phyloP scores from a whole-genome alignment of 2,797 vertebrate genomes.

The Morus bassanus region DNA sequence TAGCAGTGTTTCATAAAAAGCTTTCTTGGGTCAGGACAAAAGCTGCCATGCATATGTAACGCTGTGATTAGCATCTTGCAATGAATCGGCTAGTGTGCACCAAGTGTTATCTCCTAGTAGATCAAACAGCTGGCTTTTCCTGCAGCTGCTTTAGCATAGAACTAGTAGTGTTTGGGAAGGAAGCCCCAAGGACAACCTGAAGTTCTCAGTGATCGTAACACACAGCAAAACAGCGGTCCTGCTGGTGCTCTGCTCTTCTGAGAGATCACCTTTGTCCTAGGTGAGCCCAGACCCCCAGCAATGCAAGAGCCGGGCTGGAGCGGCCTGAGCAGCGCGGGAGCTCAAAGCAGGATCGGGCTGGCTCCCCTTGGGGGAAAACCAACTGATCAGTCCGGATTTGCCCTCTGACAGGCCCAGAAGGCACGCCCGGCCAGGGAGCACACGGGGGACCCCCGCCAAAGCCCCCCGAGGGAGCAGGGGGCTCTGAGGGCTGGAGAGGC shows the following conservation, averaged over 20 bases:
- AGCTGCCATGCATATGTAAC: background rate
- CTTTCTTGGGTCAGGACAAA: background rate
- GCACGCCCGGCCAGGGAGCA: rapidly evolving
- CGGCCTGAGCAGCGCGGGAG: rapidly evolving
- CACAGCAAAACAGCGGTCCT: rapidly evolving
- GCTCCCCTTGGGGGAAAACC: background rate
- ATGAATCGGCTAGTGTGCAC: background rate
- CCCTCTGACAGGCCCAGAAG: background rate
- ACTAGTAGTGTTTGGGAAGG: background rate
- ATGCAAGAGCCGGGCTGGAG: no score
- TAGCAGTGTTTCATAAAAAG: background rate
- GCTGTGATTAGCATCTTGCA: background rate
- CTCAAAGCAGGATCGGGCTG: rapidly evolving
- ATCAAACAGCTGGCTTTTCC: background rate
- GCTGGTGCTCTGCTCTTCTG: background rate
- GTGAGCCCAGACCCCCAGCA: rapidly evolving
- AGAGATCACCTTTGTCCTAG: rapidly evolving
- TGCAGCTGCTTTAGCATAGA: background rate
- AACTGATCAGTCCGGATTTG: rapidly evolving
- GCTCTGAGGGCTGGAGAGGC: background rate
- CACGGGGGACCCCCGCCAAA: no score
- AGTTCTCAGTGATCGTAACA: background rate
- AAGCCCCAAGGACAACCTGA: background rate
- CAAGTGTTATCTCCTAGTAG: background rate
- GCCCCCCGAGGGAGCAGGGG: rapidly evolving